Percentiles rank a stretch among this genome's conserved stretches.
Conservation (phyloP, 1,140 invertebrate species). For the Pomacea maculata region DNA sequence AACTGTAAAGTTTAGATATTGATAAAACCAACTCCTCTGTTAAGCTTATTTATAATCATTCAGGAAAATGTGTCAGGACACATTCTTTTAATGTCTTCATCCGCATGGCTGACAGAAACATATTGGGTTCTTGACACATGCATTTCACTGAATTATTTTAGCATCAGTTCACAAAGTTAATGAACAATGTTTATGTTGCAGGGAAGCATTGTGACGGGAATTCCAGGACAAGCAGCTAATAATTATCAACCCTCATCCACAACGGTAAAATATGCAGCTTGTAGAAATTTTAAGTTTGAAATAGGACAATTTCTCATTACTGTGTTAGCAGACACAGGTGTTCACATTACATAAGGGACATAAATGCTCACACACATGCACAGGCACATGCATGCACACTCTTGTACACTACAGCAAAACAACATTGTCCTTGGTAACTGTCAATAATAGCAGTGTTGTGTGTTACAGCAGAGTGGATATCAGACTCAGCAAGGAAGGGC, state of each 20-base stretch:
- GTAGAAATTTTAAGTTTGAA: background rate
- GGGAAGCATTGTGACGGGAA: slow-evolving; percentile 56
- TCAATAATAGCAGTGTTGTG: background rate
- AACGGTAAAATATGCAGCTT: background rate
- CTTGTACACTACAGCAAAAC: too few relatives aligned
- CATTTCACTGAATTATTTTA: too few relatives aligned
- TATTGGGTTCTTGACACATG: too few relatives aligned
- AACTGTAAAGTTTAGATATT: too few relatives aligned
- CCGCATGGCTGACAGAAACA: too few relatives aligned
- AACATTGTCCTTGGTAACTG: background rate
- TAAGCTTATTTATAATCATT: too few relatives aligned
- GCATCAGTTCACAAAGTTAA: too few relatives aligned
- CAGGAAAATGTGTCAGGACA: too few relatives aligned
- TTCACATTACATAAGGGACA: background rate
- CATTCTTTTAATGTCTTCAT: too few relatives aligned
- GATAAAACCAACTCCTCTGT: too few relatives aligned
- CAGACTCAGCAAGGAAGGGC: slow-evolving; percentile 17
- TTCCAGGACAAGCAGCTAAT: slow-evolving; percentile 39
- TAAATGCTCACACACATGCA: background rate
- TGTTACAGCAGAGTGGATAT: slow-evolving; percentile 20
- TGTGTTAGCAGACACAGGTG: background rate
- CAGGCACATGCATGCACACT: background rate
- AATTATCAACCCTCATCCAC: slow-evolving; percentile 30
- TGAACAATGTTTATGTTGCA: slow-evolving; percentile 25
- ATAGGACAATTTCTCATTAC: background rate